These are phyloP conservation scores for Pipistrellus pipistrellus DNA, from an alignment of 2,797 vertebrate genomes.

Conservation along the genomic window DNA sequence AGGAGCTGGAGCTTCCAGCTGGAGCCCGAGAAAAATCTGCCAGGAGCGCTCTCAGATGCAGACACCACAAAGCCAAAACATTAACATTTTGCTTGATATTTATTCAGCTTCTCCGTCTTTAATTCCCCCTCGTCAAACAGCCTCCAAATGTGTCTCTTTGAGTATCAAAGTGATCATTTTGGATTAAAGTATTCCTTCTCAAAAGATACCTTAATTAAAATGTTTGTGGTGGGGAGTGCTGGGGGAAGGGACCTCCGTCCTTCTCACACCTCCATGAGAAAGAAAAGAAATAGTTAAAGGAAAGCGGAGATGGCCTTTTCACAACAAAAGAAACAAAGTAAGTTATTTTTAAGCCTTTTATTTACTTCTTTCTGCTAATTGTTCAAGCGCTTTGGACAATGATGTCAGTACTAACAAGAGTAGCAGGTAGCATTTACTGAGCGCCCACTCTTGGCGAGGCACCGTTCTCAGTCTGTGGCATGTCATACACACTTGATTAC, in stretches of 20 bases:
- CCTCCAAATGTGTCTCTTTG: conserved; percentile 81
- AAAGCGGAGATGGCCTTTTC: not conserved
- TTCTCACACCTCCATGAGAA: not conserved
- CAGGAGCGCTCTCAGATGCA: conserved; percentile 41
- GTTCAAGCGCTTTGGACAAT: not conserved
- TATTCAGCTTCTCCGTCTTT: conserved; percentile 84
- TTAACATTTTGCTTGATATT: conserved; percentile 82
- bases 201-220: conserved; percentile 85
- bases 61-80: conserved; percentile 77
- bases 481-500: not conserved
- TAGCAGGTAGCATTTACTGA: not conserved
- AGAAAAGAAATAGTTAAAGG: not conserved
- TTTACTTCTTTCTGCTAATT: not conserved
- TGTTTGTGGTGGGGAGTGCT: not conserved
- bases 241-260: not conserved
- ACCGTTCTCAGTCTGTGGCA: not conserved
- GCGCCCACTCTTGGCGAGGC: not conserved
- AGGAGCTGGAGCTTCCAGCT: not conserved
- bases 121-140: conserved; percentile 80
- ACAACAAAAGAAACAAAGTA: not conserved
- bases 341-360: not conserved
- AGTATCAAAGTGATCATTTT: conserved; percentile 81
- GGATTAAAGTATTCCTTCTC: conserved; percentile 82
- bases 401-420: no score
- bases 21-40: conserved; percentile 37